Conservation (phyloP, 2,113 vertebrate species). For the Neofelis nebulosa region DNA sequence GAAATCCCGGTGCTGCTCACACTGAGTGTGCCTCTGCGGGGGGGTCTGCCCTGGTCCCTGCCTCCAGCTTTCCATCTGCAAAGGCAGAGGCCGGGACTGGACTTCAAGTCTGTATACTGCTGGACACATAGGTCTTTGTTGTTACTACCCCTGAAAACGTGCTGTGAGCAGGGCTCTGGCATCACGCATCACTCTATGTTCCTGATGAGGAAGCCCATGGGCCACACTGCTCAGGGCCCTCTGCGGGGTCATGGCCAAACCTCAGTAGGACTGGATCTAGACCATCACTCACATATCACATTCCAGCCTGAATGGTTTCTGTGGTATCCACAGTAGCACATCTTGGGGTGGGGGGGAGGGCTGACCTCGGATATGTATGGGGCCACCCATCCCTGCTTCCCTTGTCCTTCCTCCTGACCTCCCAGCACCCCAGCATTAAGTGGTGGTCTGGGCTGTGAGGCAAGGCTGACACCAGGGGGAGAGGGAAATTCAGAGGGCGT, state of each 20-base stretch:
- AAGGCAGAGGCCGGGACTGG: background rate
- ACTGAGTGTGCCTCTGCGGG: too few species aligned
- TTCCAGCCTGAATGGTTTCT: background rate
- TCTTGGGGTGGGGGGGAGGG: background rate
- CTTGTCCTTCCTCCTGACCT: accelerated
- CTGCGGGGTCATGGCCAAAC: background rate
- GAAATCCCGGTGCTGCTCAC: background rate
- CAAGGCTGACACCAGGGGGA: background rate
- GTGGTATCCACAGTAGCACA: accelerated
- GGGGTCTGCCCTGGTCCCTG: accelerated
- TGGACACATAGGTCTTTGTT: accelerated
- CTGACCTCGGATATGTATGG: background rate
- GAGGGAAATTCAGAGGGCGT: too few species aligned
- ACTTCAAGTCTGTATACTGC: background rate
- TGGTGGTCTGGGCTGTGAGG: background rate
- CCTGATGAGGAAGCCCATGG: accelerated
- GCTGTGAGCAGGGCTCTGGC: background rate
- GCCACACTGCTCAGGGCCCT: background rate
- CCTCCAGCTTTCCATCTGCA: accelerated
- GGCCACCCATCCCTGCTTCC: accelerated
- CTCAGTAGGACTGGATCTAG: accelerated
- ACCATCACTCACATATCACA: accelerated
- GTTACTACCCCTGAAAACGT: too few species aligned
- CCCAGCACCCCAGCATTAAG: background rate
- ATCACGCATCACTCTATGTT: accelerated